These are phyloP conservation scores for Apodemus speciosus DNA, from an alignment of 2,113 vertebrate species.

Conservation along the genomic window DNA sequence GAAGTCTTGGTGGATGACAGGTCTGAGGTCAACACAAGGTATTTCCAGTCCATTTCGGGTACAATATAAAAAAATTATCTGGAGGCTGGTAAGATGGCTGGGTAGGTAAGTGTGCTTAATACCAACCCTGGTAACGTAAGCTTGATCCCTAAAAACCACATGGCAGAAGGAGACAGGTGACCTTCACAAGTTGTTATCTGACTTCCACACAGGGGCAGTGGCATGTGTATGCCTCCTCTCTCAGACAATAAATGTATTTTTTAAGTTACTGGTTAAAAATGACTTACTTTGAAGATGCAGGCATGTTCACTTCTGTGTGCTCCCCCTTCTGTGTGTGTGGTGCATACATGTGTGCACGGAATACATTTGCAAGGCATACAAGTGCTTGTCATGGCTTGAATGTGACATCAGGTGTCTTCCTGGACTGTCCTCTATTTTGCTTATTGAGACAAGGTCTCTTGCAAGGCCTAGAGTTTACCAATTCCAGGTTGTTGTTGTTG, in stretches of 20 bases:
- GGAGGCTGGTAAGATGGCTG: not conserved
- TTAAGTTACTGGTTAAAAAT: not conserved
- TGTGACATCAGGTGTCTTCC: not conserved
- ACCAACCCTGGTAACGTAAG: not conserved
- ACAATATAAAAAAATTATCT: constrained; percentile 15
- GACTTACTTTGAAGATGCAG: not conserved
- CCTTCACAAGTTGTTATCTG: not conserved
- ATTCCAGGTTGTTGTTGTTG: not conserved
- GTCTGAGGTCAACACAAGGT: constrained; percentile 16
- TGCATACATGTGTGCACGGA: too few relatives aligned
- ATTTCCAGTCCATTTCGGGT: constrained; percentile 13
- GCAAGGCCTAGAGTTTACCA: not conserved
- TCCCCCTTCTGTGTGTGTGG: not conserved
- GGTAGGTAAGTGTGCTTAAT: not conserved
- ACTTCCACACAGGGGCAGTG: not conserved
- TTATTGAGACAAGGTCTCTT: not conserved
- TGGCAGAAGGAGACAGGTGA: not conserved
- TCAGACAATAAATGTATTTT: not conserved
- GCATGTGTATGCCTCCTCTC: not conserved
- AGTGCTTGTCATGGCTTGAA: not conserved
- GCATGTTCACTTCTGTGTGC: too few relatives aligned
- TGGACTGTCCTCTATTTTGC: not conserved
- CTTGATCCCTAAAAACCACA: not conserved
- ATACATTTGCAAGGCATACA: not conserved
- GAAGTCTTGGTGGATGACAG: not conserved